Evolutionary conservation across 2,797 vertebrate genomes (phyloP), one percentile per base, ranked within the genome.

Genomic region (Clarias platycephalus): DNA sequence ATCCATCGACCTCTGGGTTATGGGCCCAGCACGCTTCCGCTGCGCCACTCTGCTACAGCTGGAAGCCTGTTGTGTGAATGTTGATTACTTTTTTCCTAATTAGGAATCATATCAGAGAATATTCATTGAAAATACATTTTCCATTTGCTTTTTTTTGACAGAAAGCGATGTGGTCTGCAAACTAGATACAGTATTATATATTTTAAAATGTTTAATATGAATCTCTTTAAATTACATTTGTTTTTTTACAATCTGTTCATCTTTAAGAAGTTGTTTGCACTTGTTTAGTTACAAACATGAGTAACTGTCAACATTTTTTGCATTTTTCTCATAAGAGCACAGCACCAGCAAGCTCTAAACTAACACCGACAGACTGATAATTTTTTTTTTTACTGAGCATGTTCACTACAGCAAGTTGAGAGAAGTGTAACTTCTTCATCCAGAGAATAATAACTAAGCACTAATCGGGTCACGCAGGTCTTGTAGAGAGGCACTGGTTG

Each of bases 401-500:
- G 49, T 22, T 34, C n/a, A 22, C 31, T 4, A 2, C 6, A 34
- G 28, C 16, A 2, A n/a, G 44, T 6, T 44, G 70, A 71, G 2
- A 70, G 12, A 44, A 57, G 26, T 57, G 9, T 22, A 8, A 57
- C 66, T 13, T 2, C 49, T 49, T 64, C 13, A 63, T 49, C 60
- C 60, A 44, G 3, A 9, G 16, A 28, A 66, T 31, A 66, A 64
- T 10, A 28, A 64, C 12, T 12, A 40, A 64, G 63, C 77, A 26
- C 24, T 15, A 28, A 16, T 64, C 1, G 5, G 82, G 68, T 95
- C 90, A 95, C 82, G 76, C n/a, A 37, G 22, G 86, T 68, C 93
- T 96, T 57, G 92, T 90, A 26, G 96, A 92, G 87, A 99, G 92
- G 86, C 98, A 99, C 92, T 99, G 98, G 94, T 99, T 99, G 88